Percentiles rank a stretch among this genome's conserved stretches.
Conservation (phyloP, 2,797 vertebrate species). For the Fringilla coelebs region DNA sequence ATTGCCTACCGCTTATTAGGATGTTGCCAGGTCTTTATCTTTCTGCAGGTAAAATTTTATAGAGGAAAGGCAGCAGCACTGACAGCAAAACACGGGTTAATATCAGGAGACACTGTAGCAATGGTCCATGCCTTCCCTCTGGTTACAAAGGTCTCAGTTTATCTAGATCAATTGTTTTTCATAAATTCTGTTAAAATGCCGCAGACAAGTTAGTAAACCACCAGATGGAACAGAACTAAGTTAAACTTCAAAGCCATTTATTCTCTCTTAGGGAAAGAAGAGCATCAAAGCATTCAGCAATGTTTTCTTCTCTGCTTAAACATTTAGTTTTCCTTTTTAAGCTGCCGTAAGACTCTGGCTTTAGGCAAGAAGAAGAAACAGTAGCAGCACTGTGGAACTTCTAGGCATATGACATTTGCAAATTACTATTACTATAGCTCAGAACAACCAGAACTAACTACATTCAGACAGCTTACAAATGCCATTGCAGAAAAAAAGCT, state of each 20-base stretch:
- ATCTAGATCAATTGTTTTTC: constrained; percentile 39
- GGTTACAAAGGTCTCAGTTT: constrained; percentile 43
- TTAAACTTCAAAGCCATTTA: neutral
- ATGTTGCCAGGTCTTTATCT: constrained; percentile 13
- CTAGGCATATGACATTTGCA: neutral
- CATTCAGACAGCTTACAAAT: neutral
- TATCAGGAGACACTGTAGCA: constrained; percentile 20
- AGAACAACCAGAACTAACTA: neutral
- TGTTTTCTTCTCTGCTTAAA: neutral
- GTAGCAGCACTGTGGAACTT: neutral
- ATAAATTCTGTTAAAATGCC: constrained; percentile 59
- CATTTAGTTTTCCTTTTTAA: neutral
- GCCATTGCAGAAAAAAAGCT: neutral
- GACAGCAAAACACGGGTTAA: constrained; percentile 40
- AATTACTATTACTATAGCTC: neutral
- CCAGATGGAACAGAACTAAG: neutral
- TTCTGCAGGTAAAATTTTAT: constrained; percentile 11
- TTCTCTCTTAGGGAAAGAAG: neutral
- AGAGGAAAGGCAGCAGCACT: constrained; percentile 15
- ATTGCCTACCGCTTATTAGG: constrained; percentile 36
- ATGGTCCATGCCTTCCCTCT: constrained; percentile 31
- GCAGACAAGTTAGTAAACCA: constrained; percentile 37
- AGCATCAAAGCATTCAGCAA: neutral
- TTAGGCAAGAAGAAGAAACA: neutral
- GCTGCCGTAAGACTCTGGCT: neutral